Evolutionary conservation across 2,888 invertebrate species (phyloP), one percentile per base, ranked within the genome.

Genomic region (Cephus runcator): DNA sequence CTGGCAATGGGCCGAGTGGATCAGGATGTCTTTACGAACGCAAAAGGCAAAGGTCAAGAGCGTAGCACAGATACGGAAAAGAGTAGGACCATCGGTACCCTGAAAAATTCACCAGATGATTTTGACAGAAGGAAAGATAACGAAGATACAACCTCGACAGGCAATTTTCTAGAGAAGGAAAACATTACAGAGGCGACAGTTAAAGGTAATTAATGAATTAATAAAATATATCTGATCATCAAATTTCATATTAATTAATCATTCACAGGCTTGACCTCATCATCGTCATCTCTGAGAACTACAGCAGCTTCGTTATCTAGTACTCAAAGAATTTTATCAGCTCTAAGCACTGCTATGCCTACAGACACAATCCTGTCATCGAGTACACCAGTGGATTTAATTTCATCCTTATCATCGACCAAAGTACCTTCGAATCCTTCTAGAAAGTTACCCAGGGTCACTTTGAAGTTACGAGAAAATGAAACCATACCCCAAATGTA

Each of bases 401-500:
- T 15, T 4, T 11, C 71, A 30, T 11, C 74, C n/a, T 71, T 35
- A 71, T 76, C 78, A 15, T 40, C 33, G 36, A 76, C 76, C 4
- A 76, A 73, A 68, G 33, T 36, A 11, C 69, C 76, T 2, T 73
- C 69, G 31, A 75, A 76, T 36, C 30, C 73, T 9, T 75, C 76
- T 9, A 76, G 74, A 0, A 88, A 88, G 76, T 86, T 87, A 84
- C 87, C 88, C 31, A 82, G 85, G 77, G 87, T 89, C 9, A 88
- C 88, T 4, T 76, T 88, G 75, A 89, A 88, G 77, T 81, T 89
- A 15, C 79, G 86, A 23, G 86, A 87, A 79, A 89, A 89, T 81
- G 89, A 90, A 76, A 90, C 88, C 30, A 86, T 88, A 80, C 89
- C 89, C 33, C 87, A 89, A 76, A 88, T 88, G 87, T 89, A 88